Percentiles rank a stretch among this genome's conserved stretches.
phyloP scores from a whole-genome alignment of 1,140 invertebrate species.

The Monochamus saltuarius region DNA sequence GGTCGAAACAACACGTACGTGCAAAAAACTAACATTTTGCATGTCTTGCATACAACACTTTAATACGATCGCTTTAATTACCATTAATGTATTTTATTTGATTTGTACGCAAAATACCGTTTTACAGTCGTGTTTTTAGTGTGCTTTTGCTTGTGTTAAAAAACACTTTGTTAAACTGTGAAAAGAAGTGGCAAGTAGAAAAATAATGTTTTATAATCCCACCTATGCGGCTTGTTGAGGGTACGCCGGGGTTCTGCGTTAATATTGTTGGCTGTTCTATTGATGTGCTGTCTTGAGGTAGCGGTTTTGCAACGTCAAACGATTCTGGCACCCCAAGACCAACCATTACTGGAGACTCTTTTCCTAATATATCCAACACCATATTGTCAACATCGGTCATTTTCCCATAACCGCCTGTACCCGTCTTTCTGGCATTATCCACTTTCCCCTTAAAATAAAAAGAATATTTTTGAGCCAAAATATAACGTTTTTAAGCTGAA shows the following conservation, averaged over 20 bases:
- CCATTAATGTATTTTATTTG: no score
- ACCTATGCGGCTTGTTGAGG: constrained; percentile 4
- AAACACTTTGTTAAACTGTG: no score
- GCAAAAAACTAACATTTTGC: no score
- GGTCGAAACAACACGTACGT: no score
- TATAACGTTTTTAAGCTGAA: neutral
- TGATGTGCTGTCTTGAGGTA: constrained; percentile 11
- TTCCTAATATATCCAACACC: constrained; percentile 22
- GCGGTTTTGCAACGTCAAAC: constrained; percentile 15
- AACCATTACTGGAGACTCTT: constrained; percentile 13
- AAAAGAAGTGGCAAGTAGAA: no score
- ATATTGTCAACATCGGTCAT: constrained; percentile 20
- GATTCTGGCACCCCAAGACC: constrained; percentile 12
- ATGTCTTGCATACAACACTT: no score
- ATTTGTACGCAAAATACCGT: no score
- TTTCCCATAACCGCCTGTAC: constrained; percentile 13
- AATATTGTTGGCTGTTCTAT: constrained; percentile 14
- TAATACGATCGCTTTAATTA: no score
- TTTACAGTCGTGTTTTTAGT: no score
- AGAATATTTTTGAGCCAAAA: constrained; percentile 7
- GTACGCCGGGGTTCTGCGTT: constrained; percentile 5
- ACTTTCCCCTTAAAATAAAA: constrained; percentile 15
- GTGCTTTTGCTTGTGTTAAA: no score
- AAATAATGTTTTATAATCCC: constrained; percentile 3
- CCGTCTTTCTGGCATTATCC: constrained; percentile 11